Base-by-base conservation (phyloP, 2,113 vertebrate genomes). In the Pardalotus punctatus region DNA sequence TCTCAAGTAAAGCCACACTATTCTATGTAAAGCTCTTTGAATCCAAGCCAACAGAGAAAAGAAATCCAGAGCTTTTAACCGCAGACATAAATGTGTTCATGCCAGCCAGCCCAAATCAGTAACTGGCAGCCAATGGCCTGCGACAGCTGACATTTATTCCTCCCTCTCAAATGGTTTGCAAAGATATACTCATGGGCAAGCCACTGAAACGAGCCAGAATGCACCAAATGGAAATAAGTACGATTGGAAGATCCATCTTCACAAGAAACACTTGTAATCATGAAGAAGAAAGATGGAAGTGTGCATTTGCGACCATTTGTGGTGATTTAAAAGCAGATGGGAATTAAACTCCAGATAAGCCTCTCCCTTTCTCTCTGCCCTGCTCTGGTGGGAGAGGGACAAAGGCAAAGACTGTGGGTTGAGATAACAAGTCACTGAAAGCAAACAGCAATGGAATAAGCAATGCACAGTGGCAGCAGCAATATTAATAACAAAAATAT, bases 51-150 rank as follows among this genome's bases (percentile, higher is more conserved):
- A 70, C 9, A 33, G 70, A 82, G 48, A 86, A 91, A 83, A 62
- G 57, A 94, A 94, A 90, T 47, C 29, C 74, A 93, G 79, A 93
- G 79, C 60, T 91, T 95, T 73, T 80, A 93, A 70, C 90, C 71
- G 66, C 76, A 73, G 88, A 61, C 67, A 66, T 56, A 73, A 80
- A 54, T 23, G 79, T 77, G 58, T 40, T 86, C 82, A 38, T n/a
- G 56, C 48, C 85, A 95, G 84, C 40, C 84, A 80, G 79, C 38
- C 58, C 86, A 74, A 94, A 79, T 69, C 66, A 93, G 78, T 69
- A 86, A 78, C 72, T 90, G 86, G 82, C 67, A 94, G 84, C 24
- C 87, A 92, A 61, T 0, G 58, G 54, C 43, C 78, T 61, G 21
- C 42, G 91, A 72, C 90, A 94, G 53, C 66, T 91, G 87, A 93